These are phyloP conservation scores for Catocala nupta DNA, from an alignment of 2,888 invertebrate species.

Conservation along the genomic window DNA sequence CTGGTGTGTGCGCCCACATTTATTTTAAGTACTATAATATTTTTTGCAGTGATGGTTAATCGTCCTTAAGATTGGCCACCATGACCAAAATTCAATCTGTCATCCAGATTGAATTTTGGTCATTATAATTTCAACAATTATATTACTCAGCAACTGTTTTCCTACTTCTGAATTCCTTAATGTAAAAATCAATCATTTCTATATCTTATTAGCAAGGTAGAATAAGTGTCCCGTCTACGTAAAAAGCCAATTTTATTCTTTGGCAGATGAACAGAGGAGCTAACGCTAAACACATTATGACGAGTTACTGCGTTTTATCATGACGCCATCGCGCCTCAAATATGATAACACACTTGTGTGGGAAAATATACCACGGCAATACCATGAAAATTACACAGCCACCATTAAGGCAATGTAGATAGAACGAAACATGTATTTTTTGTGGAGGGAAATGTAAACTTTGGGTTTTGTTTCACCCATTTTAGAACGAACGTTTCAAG, in stretches of 20 bases:
- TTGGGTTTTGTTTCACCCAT: slow-evolving; percentile 28
- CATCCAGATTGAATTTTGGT: too few relatives aligned
- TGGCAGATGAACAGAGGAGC: slow-evolving; percentile 55
- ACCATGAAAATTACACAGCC: slow-evolving; percentile 60
- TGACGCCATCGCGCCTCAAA: slow-evolving; percentile 58
- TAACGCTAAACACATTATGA: slow-evolving; percentile 78
- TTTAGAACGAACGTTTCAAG: slow-evolving; percentile 20
- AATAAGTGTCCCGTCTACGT: slow-evolving; percentile 15
- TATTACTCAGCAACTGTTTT: too few relatives aligned
- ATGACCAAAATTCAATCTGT: too few relatives aligned
- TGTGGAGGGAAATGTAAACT: slow-evolving; percentile 45
- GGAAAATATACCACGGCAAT: slow-evolving; percentile 62
- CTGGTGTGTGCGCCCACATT: too few relatives aligned
- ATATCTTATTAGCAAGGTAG: background rate
- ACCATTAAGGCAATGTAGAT: slow-evolving; percentile 61
- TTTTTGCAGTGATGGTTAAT: too few relatives aligned
- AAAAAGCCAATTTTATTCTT: slow-evolving; percentile 57
- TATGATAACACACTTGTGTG: slow-evolving; percentile 60
- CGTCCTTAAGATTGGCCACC: too few relatives aligned
- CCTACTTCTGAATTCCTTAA: too few relatives aligned
- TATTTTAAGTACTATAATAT: too few relatives aligned
- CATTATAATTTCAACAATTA: too few relatives aligned
- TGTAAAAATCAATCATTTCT: too few relatives aligned
- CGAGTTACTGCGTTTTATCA: slow-evolving; percentile 69
- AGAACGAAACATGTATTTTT: slow-evolving; percentile 54